Evolutionary conservation across 2,797 vertebrate species (phyloP), one percentile per base, ranked within the genome.

Genomic region (Poeciliopsis paucimaculata): DNA sequence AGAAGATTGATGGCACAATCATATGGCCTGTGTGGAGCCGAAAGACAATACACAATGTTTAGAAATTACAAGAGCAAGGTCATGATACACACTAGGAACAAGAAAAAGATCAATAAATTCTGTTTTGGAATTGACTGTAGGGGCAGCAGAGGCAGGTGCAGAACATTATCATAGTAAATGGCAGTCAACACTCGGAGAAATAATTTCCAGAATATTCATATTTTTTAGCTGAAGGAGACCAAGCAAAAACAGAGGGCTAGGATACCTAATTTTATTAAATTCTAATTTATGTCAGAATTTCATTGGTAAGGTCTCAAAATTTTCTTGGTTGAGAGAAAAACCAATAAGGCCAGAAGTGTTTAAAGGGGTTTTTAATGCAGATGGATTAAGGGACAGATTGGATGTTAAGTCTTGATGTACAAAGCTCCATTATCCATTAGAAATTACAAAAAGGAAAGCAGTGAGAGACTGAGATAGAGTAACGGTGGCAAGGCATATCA

Each of bases 51-150:
- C 39, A 62, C n/a, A 62, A 75, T 62, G n/a, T 62, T 62, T 46
- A 60, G 41, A 60, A 62, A 62, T 46, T 46, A 46, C 74, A 75
- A 28, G 41, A 31, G 74, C 55, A 75, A 46, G 74, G 74, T 62
- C 74, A 13, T 62, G 74, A 75, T 75, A 75, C 74, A 75, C 55
- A 31, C 55, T 5, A 57, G 49, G 16, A 60, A 75, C 74, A 75
- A 75, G 74, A 18, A 41, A 31, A 31, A 45, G 73, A 75, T 75
- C 55, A 45, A 60, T 75, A 46, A 28, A 45, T 53, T 45, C 26
- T 75, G 55, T 75, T n/a, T 75, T 57, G 28, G 55, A 60, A 45
- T 43, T 45, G 53, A 16, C 73, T 60, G 53, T 36, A 75, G 39
- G 13, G 36, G 57, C 73, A 41, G 23, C n/a, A n/a, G 51, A 60